Evolutionary conservation across 2,888 invertebrate species (phyloP).

Genomic region (Scaptomyza polygonia): DNA sequence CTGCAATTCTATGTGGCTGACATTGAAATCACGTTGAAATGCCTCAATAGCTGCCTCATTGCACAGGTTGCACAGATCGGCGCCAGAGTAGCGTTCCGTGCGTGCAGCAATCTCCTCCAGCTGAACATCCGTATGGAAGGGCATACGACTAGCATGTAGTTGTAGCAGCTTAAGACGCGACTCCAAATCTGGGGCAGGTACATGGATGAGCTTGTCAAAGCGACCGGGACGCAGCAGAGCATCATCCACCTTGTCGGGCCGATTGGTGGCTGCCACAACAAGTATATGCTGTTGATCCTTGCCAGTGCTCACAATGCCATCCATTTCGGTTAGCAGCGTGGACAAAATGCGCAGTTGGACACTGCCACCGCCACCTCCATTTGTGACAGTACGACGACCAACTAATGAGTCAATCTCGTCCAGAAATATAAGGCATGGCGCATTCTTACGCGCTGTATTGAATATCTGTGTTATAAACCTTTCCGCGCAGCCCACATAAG

Average conservation of each 20-base stretch:
- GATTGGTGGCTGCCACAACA: conserved; percentile 88
- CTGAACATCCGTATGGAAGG: conserved; percentile 83
- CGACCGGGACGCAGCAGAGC: conserved; percentile 88
- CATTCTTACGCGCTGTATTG: conserved; percentile 86
- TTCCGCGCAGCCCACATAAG: conserved; percentile 88
- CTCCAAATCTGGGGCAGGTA: conserved; percentile 86
- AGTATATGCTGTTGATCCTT: conserved; percentile 83
- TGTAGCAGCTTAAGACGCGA: conserved; percentile 85
- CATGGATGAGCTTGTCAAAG: conserved; percentile 87
- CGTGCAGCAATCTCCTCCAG: conserved; percentile 84
- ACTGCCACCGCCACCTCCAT: conserved; percentile 80
- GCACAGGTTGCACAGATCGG: conserved; percentile 87
- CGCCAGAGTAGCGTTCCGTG: conserved; percentile 87
- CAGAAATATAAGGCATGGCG: conserved; percentile 87
- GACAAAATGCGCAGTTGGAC: conserved; percentile 87
- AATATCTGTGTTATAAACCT: conserved; percentile 86
- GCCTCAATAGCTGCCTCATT: conserved; percentile 87
- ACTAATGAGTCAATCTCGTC: conserved; percentile 87
- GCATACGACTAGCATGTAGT: conserved; percentile 84
- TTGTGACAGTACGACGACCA: conserved; percentile 81
- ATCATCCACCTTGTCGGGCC: conserved; percentile 87
- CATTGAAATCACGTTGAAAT: conserved; percentile 85
- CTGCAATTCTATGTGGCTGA: conserved; percentile 72
- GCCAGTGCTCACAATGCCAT: conserved; percentile 85
- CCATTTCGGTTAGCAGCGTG: conserved; percentile 88